phyloP scores from a whole-genome alignment of 2,888 invertebrate species.

The Mesorhabditis spiculigera region DNA sequence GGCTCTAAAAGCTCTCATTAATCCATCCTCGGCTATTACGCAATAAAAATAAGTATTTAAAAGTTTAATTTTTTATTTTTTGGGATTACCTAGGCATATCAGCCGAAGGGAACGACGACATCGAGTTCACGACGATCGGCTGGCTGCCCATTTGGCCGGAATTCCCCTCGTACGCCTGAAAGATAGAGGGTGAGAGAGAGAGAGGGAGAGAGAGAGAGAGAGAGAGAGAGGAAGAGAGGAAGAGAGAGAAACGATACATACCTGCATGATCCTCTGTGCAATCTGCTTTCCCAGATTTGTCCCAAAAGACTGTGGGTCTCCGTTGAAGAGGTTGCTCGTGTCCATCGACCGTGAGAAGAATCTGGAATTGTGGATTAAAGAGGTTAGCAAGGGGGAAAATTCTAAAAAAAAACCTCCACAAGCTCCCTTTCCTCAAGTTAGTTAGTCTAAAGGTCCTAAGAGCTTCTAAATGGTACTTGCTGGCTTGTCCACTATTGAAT shows the following conservation, averaged over 20 bases:
- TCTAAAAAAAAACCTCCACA: no score
- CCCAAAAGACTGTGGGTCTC: conserved; percentile 3
- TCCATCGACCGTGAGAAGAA: neutral
- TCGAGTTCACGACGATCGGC: conserved; percentile 1
- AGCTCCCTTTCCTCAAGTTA: no score
- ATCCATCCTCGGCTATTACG: no score
- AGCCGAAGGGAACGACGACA: neutral
- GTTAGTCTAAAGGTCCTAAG: no score
- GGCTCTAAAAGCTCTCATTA: no score
- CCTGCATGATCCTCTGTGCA: neutral
- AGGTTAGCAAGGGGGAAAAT: no score
- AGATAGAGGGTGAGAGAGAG: neutral
- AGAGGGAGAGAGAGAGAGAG: neutral
- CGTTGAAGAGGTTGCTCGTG: neutral
- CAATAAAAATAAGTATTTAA: no score
- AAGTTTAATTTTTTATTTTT: no score
- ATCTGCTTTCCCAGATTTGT: neutral
- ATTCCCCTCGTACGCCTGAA: neutral
- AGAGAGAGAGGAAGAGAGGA: neutral
- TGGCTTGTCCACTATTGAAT: no score
- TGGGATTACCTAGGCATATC: no score
- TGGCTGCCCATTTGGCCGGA: conserved; percentile 3
- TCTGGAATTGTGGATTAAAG: neutral
- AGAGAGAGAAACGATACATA: no score
- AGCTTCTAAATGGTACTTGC: no score